Evolutionary conservation across 1,140 invertebrate species (phyloP).

Genomic region (Dendroctonus ponderosae): DNA sequence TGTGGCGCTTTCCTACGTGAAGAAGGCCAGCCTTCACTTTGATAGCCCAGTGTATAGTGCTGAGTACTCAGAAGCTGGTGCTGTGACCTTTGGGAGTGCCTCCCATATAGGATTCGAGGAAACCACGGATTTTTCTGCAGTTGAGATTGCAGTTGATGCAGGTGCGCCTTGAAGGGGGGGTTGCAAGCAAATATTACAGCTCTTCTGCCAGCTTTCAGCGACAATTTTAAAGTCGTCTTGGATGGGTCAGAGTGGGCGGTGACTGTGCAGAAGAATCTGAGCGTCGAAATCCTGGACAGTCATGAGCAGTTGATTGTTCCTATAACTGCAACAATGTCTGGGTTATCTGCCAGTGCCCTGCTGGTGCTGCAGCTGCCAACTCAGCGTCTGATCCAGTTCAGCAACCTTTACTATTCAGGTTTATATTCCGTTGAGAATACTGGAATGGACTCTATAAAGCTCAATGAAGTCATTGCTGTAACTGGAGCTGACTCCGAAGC

Average conservation of each 20-base stretch:
- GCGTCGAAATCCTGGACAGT: constrained; percentile 1
- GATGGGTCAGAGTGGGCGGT: constrained; percentile 18
- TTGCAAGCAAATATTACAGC: not conserved
- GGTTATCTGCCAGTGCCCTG: constrained; percentile 1
- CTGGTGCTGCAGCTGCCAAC: constrained; percentile 27
- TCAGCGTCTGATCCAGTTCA: not conserved
- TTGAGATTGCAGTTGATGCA: constrained; percentile 14
- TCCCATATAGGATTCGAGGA: constrained; percentile 9
- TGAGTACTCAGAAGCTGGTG: not conserved
- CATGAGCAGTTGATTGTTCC: constrained; percentile 14
- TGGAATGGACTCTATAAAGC: too few species aligned
- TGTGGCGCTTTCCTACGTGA: not conserved
- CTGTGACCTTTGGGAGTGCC: constrained; percentile 4
- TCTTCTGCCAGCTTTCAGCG: not conserved
- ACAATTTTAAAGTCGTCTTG: constrained; percentile 16
- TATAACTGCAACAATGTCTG: constrained; percentile 20
- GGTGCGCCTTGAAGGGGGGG: not conserved
- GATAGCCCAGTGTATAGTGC: not conserved
- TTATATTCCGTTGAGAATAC: too few species aligned
- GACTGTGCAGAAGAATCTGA: constrained; percentile 6
- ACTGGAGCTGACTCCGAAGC: too few species aligned
- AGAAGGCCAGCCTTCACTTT: not conserved
- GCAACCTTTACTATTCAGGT: constrained; percentile 10
- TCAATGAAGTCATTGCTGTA: too few species aligned
- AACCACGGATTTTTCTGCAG: constrained; percentile 2